These are phyloP conservation scores for Anguilla pacifica DNA, from an alignment of 2,797 vertebrate genomes.

Conservation along the genomic window DNA sequence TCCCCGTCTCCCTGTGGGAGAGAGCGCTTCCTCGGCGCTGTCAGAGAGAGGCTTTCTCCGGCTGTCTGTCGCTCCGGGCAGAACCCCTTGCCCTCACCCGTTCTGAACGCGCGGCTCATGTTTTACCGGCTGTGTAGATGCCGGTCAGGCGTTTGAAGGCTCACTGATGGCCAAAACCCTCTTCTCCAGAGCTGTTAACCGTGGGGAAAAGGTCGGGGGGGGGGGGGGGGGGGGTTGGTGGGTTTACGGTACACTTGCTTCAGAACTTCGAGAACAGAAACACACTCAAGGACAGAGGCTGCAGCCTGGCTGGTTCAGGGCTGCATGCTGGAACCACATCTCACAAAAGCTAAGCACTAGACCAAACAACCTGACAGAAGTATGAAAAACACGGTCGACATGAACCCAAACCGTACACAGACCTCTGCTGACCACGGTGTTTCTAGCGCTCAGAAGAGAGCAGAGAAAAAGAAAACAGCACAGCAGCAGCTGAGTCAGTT, in stretches of 20 bases:
- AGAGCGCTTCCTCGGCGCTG: not conserved
- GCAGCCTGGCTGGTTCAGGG: not conserved
- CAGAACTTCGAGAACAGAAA: not conserved
- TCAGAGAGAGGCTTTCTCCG: not conserved
- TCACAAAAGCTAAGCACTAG: not conserved
- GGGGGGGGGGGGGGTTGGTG: not conserved
- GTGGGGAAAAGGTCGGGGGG: not conserved
- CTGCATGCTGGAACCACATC: not conserved
- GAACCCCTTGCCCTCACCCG: not conserved
- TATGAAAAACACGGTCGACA: not conserved
- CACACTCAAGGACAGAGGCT: not conserved
- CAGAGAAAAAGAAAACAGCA: too few relatives aligned
- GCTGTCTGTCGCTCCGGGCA: not conserved
- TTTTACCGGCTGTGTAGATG: not conserved
- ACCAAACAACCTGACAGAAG: not conserved
- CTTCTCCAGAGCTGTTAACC: not conserved
- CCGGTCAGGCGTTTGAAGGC: not conserved
- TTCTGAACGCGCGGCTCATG: not conserved
- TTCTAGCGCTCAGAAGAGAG: not conserved
- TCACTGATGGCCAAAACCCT: not conserved
- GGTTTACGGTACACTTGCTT: not conserved
- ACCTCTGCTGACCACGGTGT: not conserved
- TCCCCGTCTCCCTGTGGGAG: not conserved
- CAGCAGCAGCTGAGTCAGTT: too few relatives aligned
- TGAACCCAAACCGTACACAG: not conserved